Conservation (phyloP, 2,113 vertebrate species). For the Oreochromis spilurus region DNA sequence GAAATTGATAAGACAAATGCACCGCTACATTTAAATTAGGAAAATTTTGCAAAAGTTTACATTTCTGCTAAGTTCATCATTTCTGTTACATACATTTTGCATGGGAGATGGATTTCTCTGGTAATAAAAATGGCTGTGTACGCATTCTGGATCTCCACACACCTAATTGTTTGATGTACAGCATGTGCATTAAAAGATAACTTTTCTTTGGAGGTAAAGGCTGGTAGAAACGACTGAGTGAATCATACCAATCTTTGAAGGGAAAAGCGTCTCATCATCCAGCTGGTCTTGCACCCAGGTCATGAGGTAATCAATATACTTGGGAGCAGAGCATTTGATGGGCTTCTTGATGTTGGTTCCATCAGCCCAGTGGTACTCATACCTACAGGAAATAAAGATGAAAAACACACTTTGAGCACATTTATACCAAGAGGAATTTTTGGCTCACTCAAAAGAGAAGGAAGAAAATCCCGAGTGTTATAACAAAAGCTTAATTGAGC, state of each 20-base stretch:
- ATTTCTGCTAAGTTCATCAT: neutral
- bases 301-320: constrained; percentile 96
- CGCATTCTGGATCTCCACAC: neutral
- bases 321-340: constrained; percentile 93
- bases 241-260: constrained; percentile 87
- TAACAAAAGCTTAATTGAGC: neutral
- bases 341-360: constrained; percentile 98
- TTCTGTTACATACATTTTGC: neutral
- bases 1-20: neutral
- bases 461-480: neutral
- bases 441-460: neutral
- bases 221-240: neutral
- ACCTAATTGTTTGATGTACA: neutral
- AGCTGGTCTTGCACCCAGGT: constrained; percentile 98
- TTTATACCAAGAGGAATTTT: neutral
- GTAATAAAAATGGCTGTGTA: neutral
- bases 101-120: neutral
- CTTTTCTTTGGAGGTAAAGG: neutral
- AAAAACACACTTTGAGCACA: neutral
- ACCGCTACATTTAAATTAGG: neutral
- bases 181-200: neutral
- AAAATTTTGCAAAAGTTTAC: neutral
- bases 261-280: constrained; percentile 93
- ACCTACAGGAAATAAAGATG: constrained; percentile 67
- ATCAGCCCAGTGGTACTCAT: constrained; percentile 96